These are phyloP conservation scores for Clanis bilineata DNA, from an alignment of 2,888 invertebrate genomes.

Conservation along the genomic window DNA sequence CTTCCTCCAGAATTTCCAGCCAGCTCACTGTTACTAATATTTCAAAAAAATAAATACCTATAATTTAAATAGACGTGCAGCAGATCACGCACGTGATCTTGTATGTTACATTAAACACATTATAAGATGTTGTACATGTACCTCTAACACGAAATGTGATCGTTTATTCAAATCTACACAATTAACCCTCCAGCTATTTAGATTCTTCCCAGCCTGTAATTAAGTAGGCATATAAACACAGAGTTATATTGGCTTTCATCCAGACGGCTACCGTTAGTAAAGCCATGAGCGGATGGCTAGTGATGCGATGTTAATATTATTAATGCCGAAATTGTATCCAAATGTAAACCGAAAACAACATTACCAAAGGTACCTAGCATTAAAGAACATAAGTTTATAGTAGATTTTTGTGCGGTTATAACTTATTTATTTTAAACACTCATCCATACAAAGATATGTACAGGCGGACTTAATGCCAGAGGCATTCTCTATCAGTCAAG, in stretches of 20 bases:
- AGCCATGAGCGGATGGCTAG: neutral
- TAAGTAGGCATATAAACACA: conserved; percentile 3
- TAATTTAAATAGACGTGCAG: no score
- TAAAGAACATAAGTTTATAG: no score
- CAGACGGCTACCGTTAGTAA: conserved; percentile 6
- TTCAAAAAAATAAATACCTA: no score
- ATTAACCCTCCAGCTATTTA: neutral
- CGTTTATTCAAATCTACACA: neutral
- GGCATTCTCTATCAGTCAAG: no score
- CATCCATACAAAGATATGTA: no score
- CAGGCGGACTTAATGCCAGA: no score
- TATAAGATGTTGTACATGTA: neutral
- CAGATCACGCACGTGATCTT: no score
- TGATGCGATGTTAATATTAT: neutral
- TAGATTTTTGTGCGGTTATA: no score
- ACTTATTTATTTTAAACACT: no score
- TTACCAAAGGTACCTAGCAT: no score
- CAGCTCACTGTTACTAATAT: no score
- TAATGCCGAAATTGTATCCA: neutral
- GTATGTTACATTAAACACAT: neutral
- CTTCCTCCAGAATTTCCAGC: no score
- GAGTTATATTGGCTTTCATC: conserved; percentile 6
- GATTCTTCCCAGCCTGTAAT: neutral
- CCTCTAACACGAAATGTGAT: neutral
- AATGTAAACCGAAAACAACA: neutral